Percentiles rank a stretch among this genome's conserved stretches.
Conservation (phyloP, 2,888 invertebrate genomes). For the Aphidoletes aphidimyza region DNA sequence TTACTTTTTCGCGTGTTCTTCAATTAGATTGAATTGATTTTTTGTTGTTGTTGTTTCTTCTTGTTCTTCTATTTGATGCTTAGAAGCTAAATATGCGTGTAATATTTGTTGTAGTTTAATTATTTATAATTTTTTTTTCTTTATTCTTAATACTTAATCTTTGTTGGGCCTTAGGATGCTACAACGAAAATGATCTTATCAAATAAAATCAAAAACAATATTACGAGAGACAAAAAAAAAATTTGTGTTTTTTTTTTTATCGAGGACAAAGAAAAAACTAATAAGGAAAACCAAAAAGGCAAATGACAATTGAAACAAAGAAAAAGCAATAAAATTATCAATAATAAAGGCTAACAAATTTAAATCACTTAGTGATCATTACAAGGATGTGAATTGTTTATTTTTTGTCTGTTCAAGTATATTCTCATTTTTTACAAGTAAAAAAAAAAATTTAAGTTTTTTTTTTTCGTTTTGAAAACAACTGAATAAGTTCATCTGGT, state of each 20-base stretch:
- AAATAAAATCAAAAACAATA: constrained; percentile 6
- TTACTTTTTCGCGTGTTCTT: not conserved
- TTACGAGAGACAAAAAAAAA: not conserved
- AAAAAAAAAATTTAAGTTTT: not conserved
- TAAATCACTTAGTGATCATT: constrained; percentile 55
- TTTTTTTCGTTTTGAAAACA: constrained; percentile 20
- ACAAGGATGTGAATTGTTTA: constrained; percentile 22
- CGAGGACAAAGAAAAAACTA: not conserved
- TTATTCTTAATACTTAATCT: constrained; percentile 45
- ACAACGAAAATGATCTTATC: constrained; percentile 9
- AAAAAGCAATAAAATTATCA: constrained; percentile 12
- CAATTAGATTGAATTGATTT: constrained; percentile 43
- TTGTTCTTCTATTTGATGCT: not conserved
- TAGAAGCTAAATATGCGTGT: constrained; percentile 35
- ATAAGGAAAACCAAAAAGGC: not conserved
- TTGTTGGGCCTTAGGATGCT: constrained; percentile 50
- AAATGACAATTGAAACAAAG: not conserved
- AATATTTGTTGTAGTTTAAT: not conserved
- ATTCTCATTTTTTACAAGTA: constrained; percentile 27
- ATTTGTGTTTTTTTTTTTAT: not conserved
- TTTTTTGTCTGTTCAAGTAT: constrained; percentile 21
- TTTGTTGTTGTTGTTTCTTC: no score
- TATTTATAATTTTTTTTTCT: not conserved
- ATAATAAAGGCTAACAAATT: constrained; percentile 54
- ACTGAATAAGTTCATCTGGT: constrained; percentile 53